Base-by-base conservation (phyloP, 2,113 vertebrate species). In the Istiophorus platypterus region DNA sequence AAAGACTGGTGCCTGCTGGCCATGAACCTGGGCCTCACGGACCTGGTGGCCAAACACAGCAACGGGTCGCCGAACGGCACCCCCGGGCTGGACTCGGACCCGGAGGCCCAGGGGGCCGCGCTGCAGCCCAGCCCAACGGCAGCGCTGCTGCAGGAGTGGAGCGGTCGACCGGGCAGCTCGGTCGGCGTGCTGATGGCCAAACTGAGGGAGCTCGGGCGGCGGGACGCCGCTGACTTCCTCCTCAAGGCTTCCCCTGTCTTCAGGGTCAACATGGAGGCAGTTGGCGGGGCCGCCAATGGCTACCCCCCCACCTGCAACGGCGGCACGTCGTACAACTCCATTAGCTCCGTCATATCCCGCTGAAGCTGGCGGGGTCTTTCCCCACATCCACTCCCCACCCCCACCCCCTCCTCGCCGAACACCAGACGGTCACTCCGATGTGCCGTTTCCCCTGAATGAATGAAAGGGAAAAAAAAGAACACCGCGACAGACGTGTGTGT, bases 1-100 rank as follows among this genome's bases (percentile, higher is more conserved):
- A 99, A 99, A 91, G 98, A 99, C 82, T 99, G 98, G 98, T 99
- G 98, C 93, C 96, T 99, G 91, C 95, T 99, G 37, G 98, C 98
- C 88, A 99, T 99, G 97, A 99, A 99, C 94, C 92, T 99, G 66
- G 97, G 98, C 77, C 97, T 99, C 58, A 96, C 96, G 0, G 97
- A 99, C 5, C 92, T 99, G 67, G 97, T 99, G 89, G 98, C 98
- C 75, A 98, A 97, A 82, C 95, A 98, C 81, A 96, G 98, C 88
- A 85, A 63, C 12, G 92, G 87, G 54, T 94, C 88, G 74, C 93
- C 89, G 34, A 96, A 95, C 4, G 96, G 96, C 77, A 84, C 92
- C 52, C 89, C 94, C 61, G 94, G 88, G 54, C 54, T 56, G 49
- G 85, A 85, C 71, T 45, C 74, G 11, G 72, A 65, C 20, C 15